Percentiles rank a stretch among this genome's conserved stretches.
These are phyloP conservation scores for Paragorgia papillata DNA, from an alignment of 92 coral and sea anemone genomes.

Conservation along the genomic window DNA sequence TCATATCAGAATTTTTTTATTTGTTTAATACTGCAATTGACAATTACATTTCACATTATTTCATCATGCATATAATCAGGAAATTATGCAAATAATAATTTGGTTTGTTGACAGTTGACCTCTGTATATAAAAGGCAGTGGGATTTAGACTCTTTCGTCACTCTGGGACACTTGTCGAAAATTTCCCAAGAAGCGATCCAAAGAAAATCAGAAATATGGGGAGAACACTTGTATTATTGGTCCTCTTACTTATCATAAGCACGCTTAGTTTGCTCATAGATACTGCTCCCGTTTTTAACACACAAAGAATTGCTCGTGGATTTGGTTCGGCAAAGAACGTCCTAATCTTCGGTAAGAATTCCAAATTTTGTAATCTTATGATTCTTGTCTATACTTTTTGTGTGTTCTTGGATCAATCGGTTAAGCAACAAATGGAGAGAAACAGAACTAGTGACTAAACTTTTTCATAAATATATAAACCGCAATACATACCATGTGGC, in stretches of 20 bases:
- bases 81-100: slow-evolving; percentile 40
- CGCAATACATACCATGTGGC: too few relatives aligned
- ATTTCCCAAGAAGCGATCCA: too few relatives aligned
- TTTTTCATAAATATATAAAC: too few relatives aligned
- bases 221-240: not conserved
- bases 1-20: too few relatives aligned
- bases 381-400: not conserved
- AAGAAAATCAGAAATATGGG: not conserved
- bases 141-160: not conserved
- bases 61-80: slow-evolving; percentile 16
- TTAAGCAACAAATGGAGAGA: not conserved
- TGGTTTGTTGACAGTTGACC: slow-evolving; percentile 39
- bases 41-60: too few relatives aligned
- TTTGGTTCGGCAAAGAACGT: slow-evolving; percentile 44
- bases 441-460: too few relatives aligned
- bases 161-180: not conserved
- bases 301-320: not conserved
- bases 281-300: slow-evolving; percentile 1
- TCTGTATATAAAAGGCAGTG: slow-evolving; percentile 14
- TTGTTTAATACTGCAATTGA: too few relatives aligned
- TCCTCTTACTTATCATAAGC: not conserved
- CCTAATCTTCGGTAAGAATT: slow-evolving; percentile 38
- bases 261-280: not conserved
- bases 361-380: too few relatives aligned
- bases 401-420: slow-evolving; percentile 1